Conservation (phyloP, 92 coral and sea anemone genomes). For the Phymanthus crucifer region DNA sequence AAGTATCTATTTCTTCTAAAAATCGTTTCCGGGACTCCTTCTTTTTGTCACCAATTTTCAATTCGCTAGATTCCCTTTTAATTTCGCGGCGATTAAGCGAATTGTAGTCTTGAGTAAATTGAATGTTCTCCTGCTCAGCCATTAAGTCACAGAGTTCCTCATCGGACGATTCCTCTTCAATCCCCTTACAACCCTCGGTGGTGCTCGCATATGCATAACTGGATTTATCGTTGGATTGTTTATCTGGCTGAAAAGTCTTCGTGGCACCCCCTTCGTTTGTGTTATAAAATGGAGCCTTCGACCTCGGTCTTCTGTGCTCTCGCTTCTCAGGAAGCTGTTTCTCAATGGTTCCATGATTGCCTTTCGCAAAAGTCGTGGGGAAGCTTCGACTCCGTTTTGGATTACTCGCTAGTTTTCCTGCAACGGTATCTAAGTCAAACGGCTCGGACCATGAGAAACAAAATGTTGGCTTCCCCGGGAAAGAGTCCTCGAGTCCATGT, state of each 20-base stretch:
- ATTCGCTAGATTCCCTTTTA: conserved; percentile 11
- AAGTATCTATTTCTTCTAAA: conserved; percentile 49
- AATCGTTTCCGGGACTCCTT: conserved; percentile 50
- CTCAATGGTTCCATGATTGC: not conserved
- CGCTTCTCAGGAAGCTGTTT: conserved; percentile 3
- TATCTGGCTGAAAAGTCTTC: not conserved
- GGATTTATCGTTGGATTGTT: conserved; percentile 21
- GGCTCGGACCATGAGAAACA: conserved; percentile 91
- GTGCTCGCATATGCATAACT: conserved; percentile 65
- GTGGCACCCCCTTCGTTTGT: not conserved
- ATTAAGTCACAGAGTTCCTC: conserved; percentile 44
- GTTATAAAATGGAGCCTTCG: not conserved
- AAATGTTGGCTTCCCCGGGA: conserved; percentile 60
- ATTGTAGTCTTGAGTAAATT: conserved; percentile 14
- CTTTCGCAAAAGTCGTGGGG: conserved; percentile 45
- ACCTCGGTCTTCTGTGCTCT: not conserved
- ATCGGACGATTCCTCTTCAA: conserved; percentile 43
- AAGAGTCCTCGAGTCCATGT: conserved; percentile 72
- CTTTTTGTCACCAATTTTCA: conserved; percentile 26
- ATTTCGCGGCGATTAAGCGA: not conserved
- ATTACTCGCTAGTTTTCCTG: conserved; percentile 64
- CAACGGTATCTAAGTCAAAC: conserved; percentile 72
- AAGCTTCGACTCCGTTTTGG: conserved; percentile 77
- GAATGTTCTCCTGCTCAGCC: conserved; percentile 40
- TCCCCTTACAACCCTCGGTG: conserved; percentile 28